Evolutionary conservation across 2,888 invertebrate species (phyloP), one percentile per base, ranked within the genome.

Genomic region (Ametastegia equiseti): DNA sequence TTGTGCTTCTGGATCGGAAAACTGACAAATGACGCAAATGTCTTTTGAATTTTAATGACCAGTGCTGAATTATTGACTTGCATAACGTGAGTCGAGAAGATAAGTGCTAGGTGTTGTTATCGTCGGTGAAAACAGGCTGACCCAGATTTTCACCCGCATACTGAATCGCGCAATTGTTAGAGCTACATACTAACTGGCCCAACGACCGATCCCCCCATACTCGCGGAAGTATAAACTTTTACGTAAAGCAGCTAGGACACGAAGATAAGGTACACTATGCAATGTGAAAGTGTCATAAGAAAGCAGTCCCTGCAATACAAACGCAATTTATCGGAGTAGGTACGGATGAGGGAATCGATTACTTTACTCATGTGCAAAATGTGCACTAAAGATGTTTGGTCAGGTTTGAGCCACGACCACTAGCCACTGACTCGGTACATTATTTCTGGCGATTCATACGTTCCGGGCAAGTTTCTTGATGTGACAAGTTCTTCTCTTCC

Each of bases 111-210:
- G 36, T 54, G 54, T n/a, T n/a, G 50, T 75, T 75, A 75, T 75
- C 54, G n/a, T 36, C 15, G 63, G 78, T 78, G 78, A 78, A 78
- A 78, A 78, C 78, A 27, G 11, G 23, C 60, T 86, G 89, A 87
- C 90, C 90, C 86, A 87, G 85, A 88, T 90, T 88, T 84, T 82
- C 84, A 82, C 88, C 88, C 88, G 88, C 87, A 88, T 88, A 73
- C 54, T n/a, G n/a, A n/a, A 75, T 75, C 33, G 54, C 54, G 36
- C 36, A 54, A 54, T 75, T 75, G 54, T 54, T 27, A 45, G 45
- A 71, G 15, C 71, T 15, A 71, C n/a, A n/a, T n/a, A n/a, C 71
- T 71, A 47, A 54, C 54, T 54, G 36, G n/a, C 50, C 75, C 33
- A 54, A 75, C 54, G 50, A 75, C 36, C 54, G 50, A 75, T 19